A percentile compares a stretch with the other conserved stretches of the same genome.
Conservation (phyloP, 1,140 invertebrate species). For the Bombus affinis region DNA sequence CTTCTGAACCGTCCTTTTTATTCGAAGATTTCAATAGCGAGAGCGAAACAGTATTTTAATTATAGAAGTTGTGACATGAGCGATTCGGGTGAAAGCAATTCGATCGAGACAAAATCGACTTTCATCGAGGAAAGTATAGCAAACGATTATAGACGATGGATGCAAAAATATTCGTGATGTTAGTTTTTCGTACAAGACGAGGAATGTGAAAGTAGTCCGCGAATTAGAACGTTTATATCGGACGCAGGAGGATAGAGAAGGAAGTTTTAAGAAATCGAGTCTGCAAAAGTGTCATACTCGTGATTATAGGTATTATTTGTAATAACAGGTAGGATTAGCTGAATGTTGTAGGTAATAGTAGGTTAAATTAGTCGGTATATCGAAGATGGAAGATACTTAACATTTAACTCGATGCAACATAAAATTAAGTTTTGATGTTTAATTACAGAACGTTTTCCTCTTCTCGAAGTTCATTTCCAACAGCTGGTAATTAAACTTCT, state of each 20-base stretch:
- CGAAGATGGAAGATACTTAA: background rate
- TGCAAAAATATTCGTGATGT: background rate
- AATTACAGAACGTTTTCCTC: background rate
- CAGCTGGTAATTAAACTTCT: background rate
- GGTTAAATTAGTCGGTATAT: background rate
- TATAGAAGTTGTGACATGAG: background rate
- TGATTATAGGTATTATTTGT: background rate
- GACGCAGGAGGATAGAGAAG: background rate
- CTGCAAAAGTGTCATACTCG: background rate
- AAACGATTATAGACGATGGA: background rate
- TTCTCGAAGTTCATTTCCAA: background rate
- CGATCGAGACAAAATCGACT: background rate
- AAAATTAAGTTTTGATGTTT: background rate
- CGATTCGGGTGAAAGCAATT: slow-evolving; percentile 3
- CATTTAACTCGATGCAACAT: background rate
- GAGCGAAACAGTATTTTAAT: background rate
- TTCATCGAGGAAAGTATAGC: background rate
- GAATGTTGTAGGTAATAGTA: background rate
- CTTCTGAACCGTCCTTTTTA: background rate
- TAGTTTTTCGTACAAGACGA: background rate
- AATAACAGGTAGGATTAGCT: background rate
- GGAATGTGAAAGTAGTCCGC: background rate
- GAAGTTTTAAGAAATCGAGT: background rate
- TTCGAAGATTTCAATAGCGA: background rate
- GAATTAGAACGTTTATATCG: background rate